phyloP scores from a whole-genome alignment of 2,888 invertebrate species.

The Mamestra brassicae region DNA sequence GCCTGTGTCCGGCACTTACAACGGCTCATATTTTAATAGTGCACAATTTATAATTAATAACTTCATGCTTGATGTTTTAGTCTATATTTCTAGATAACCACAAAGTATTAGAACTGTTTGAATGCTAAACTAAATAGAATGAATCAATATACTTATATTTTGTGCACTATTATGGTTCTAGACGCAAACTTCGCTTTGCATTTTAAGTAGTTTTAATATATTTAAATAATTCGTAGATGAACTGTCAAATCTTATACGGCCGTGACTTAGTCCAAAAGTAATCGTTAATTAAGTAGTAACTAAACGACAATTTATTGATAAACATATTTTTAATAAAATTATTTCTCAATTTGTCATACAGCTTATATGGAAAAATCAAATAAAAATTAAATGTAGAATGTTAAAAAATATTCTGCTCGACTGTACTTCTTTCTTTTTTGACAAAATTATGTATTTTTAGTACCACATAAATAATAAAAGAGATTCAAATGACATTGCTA shows the following conservation, averaged over 20 bases:
- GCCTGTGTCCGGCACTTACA: neutral
- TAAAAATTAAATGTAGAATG: conserved; percentile 33
- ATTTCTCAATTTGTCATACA: conserved; percentile 49
- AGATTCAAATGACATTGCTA: conserved; percentile 43
- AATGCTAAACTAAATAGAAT: neutral
- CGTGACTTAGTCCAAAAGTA: conserved; percentile 57
- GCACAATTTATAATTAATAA: neutral
- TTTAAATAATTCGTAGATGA: conserved; percentile 29
- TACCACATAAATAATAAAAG: neutral
- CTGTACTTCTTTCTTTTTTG: conserved; percentile 8
- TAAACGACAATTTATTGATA: conserved; percentile 27
- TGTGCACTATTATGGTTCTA: neutral
- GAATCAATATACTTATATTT: neutral
- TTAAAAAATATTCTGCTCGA: neutral
- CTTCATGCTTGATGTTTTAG: neutral
- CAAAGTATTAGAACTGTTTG: neutral
- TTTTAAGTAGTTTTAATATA: conserved; percentile 40
- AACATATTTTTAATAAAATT: conserved; percentile 2
- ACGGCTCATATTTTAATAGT: neutral
- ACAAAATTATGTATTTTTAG: conserved; percentile 5
- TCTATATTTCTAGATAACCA: neutral
- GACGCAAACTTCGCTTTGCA: conserved; percentile 7
- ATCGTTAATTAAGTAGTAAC: conserved; percentile 32
- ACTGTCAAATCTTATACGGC: conserved; percentile 50
- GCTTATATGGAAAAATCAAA: conserved; percentile 60